These are phyloP conservation scores for Caloenas nicobarica DNA, from an alignment of 2,113 vertebrate genomes.

Conservation along the genomic window DNA sequence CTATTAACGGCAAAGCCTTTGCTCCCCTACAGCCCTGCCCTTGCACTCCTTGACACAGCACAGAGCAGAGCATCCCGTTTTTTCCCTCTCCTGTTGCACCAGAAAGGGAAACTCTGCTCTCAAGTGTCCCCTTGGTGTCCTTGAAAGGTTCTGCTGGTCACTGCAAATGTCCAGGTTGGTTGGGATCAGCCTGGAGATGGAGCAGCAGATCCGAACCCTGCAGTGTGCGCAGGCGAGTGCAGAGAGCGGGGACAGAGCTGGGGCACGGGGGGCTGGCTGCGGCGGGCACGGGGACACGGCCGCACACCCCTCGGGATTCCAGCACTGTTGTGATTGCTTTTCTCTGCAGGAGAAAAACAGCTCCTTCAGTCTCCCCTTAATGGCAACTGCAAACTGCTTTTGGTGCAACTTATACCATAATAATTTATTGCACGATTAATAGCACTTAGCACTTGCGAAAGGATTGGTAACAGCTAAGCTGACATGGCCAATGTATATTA, in stretches of 20 bases:
- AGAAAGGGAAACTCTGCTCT: background rate
- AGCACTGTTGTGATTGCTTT: background rate
- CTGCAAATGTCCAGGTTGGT: background rate
- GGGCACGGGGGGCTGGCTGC: background rate
- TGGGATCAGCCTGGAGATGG: background rate
- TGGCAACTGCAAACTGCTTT: background rate
- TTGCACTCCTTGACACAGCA: background rate
- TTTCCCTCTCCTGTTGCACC: background rate
- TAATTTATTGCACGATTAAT: background rate
- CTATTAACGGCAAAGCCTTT: background rate
- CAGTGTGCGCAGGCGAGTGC: fast-evolving
- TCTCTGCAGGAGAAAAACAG: background rate
- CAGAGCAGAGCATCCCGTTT: background rate
- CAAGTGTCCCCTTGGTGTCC: too few species aligned
- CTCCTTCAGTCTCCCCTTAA: background rate
- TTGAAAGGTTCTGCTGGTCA: background rate
- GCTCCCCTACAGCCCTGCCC: background rate
- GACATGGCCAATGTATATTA: background rate
- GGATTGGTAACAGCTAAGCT: background rate
- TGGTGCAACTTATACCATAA: background rate
- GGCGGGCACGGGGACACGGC: fast-evolving
- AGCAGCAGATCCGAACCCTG: background rate
- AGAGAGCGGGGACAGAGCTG: background rate
- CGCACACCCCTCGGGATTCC: fast-evolving
- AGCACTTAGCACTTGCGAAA: background rate